Percentiles rank a stretch among this genome's conserved stretches.
phyloP scores from a whole-genome alignment of 2,797 vertebrate species.

The Mus caroli region DNA sequence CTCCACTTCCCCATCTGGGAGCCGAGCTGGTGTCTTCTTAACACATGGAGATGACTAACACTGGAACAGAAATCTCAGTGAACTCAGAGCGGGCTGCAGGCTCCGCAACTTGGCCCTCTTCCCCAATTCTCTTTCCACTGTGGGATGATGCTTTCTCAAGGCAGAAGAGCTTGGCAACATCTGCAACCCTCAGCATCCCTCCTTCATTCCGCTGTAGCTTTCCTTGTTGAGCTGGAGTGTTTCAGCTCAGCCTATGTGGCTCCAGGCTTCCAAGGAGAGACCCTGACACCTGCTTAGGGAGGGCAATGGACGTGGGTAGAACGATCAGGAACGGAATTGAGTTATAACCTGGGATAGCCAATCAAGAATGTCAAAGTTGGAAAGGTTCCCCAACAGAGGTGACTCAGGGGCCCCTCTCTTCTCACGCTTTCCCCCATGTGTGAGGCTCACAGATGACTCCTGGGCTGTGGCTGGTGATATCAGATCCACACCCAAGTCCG shows the following conservation, averaged over 20 bases:
- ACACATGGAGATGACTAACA: conserved; percentile 71
- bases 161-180: conserved; percentile 55
- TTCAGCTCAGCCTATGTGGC: neutral
- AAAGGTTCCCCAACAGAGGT: neutral
- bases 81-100: conserved; percentile 63
- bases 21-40: conserved; percentile 48
- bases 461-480: neutral
- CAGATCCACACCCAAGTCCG: neutral
- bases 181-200: conserved; percentile 53
- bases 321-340: neutral
- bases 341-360: neutral
- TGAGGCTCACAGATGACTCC: neutral
- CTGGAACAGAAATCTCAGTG: conserved; percentile 57
- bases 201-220: neutral
- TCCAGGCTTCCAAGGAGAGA: neutral
- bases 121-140: neutral
- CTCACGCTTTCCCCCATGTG: fast-evolving
- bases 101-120: conserved; percentile 60
- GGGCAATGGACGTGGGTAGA: fast-evolving
- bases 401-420: neutral
- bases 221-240: neutral
- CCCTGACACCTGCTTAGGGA: neutral
- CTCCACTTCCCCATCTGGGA: conserved; percentile 77
- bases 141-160: conserved; percentile 52
- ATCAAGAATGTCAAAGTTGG: neutral